A percentile compares a stretch with the other conserved stretches of the same genome.
phyloP scores from a whole-genome alignment of 2,888 invertebrate genomes.

The Cephus nigrinus region DNA sequence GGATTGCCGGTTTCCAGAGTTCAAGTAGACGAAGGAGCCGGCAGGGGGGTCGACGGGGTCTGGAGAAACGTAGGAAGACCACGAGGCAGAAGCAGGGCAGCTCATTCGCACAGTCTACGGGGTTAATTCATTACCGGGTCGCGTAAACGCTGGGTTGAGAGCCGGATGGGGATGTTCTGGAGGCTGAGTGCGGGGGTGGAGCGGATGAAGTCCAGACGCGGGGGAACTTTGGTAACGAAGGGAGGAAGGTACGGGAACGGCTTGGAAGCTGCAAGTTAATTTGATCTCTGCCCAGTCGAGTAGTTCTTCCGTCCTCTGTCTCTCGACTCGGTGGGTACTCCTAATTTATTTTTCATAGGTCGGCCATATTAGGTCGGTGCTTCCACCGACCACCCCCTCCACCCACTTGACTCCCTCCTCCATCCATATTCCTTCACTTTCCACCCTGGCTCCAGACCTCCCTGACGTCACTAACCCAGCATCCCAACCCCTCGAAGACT shows the following conservation, averaged over 20 bases:
- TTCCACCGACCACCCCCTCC: conserved; percentile 19
- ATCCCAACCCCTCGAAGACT: too few species aligned
- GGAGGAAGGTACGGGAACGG: conserved; percentile 13
- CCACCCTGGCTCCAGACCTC: too few species aligned
- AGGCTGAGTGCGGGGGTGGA: too few species aligned
- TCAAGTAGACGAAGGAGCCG: too few species aligned
- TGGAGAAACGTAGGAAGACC: too few species aligned
- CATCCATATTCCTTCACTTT: conserved; percentile 8
- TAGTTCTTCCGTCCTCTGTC: conserved; percentile 33
- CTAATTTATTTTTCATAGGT: conserved; percentile 51
- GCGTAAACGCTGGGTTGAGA: conserved; percentile 3
- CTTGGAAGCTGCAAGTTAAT: conserved; percentile 42
- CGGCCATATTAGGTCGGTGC: conserved; percentile 34
- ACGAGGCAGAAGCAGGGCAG: background rate
- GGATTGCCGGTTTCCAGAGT: too few species aligned
- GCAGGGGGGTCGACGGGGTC: too few species aligned
- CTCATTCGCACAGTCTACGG: background rate
- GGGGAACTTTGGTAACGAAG: too few species aligned
- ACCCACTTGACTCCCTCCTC: conserved; percentile 12
- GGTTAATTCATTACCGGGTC: conserved; percentile 2
- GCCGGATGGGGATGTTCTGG: conserved; percentile 1
- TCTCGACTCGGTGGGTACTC: conserved; percentile 27
- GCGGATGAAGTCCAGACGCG: too few species aligned
- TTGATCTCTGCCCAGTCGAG: conserved; percentile 40
- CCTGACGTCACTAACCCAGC: too few species aligned